Evolutionary conservation across 2,888 invertebrate genomes (phyloP).

Genomic region (Julus scandinavius): DNA sequence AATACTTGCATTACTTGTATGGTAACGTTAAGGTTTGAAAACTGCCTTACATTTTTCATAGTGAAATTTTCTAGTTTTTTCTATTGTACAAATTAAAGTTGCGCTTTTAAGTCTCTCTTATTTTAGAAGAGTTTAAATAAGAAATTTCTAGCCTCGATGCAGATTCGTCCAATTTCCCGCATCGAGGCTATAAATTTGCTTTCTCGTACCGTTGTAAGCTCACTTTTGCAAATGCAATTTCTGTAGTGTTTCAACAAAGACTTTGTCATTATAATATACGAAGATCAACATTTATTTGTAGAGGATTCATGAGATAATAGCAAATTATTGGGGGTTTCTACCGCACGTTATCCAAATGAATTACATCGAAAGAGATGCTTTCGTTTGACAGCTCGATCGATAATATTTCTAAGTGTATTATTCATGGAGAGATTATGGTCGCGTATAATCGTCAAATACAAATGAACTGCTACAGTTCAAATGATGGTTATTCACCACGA

Average conservation of each 20-base stretch:
- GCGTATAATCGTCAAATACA: slow-evolving; percentile 6
- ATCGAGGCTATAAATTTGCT: too few relatives aligned
- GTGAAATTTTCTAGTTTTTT: too few relatives aligned
- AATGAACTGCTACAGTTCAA: slow-evolving; percentile 27
- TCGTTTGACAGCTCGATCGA: not conserved
- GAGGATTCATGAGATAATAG: slow-evolving; percentile 39
- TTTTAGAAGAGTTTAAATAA: too few relatives aligned
- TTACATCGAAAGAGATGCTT: slow-evolving; percentile 11
- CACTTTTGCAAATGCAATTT: too few relatives aligned
- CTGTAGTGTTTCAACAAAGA: not conserved
- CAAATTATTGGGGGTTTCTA: slow-evolving; percentile 31
- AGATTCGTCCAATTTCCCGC: too few relatives aligned
- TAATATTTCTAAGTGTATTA: slow-evolving; percentile 1
- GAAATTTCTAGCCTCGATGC: too few relatives aligned
- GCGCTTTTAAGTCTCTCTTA: too few relatives aligned
- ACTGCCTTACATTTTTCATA: too few relatives aligned
- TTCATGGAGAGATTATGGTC: slow-evolving; percentile 11
- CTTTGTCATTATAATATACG: slow-evolving; percentile 10
- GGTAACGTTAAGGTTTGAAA: too few relatives aligned
- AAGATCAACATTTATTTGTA: slow-evolving; percentile 43
- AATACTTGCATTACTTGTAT: too few relatives aligned
- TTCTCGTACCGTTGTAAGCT: too few relatives aligned
- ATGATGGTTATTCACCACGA: slow-evolving; percentile 4
- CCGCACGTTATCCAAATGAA: not conserved
- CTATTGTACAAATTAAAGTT: too few relatives aligned